phyloP scores from a whole-genome alignment of 2,113 vertebrate genomes.

The Xenopus laevis region DNA sequence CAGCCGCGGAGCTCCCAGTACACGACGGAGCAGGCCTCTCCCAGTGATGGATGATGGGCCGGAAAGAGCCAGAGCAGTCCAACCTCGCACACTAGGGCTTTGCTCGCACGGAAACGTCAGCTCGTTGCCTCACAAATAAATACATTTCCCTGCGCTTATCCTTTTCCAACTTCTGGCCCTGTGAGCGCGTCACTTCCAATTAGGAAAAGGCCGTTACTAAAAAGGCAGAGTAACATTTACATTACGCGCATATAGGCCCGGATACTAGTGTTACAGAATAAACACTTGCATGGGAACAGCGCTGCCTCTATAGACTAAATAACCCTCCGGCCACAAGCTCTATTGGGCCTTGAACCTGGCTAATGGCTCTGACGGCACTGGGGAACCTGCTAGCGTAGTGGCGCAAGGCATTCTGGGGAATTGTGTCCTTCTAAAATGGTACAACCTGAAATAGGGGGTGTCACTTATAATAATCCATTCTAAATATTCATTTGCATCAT shows the following conservation, averaged over 20 bases:
- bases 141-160: slow-evolving; percentile 16
- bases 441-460: too few relatives aligned
- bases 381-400: too few relatives aligned
- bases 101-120: background rate
- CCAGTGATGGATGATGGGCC: slow-evolving; percentile 41
- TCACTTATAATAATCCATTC: too few relatives aligned
- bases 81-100: background rate
- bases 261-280: slow-evolving; percentile 9
- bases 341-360: too few relatives aligned
- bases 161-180: background rate
- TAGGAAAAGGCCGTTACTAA: slow-evolving; percentile 7
- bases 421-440: too few relatives aligned
- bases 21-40: background rate
- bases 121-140: slow-evolving; percentile 13
- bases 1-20: slow-evolving; percentile 13
- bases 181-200: slow-evolving; percentile 6
- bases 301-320: background rate
- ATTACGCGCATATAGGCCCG: background rate
- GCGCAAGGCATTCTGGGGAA: too few relatives aligned
- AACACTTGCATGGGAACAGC: background rate
- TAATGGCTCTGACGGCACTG: too few relatives aligned
- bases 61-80: slow-evolving; percentile 30
- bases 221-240: background rate
- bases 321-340: too few relatives aligned
- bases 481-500: too few relatives aligned